Percentiles rank a stretch among this genome's conserved stretches.
Evolutionary conservation across 2,797 vertebrate genomes (phyloP).

Genomic region (Chaetophractus vellerosus): DNA sequence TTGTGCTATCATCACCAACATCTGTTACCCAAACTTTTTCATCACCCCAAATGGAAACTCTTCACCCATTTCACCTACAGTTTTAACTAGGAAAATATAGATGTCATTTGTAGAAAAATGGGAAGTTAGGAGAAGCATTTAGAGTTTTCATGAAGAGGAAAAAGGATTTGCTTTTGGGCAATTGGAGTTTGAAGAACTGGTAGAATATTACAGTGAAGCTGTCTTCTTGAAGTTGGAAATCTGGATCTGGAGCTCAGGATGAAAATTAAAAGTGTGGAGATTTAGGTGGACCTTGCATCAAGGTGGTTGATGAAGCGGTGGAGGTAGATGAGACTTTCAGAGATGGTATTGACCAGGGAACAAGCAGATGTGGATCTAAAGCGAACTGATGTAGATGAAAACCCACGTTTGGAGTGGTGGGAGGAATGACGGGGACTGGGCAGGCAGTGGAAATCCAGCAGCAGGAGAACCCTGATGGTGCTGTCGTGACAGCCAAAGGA

Average conservation of each 20-base stretch:
- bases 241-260: neutral
- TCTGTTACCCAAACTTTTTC: no score
- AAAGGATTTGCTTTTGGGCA: neutral
- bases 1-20: no score
- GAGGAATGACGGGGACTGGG: neutral
- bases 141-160: neutral
- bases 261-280: neutral
- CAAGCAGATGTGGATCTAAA: neutral
- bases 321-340: neutral
- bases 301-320: neutral
- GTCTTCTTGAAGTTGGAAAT: neutral
- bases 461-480: neutral
- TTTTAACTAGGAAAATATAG: constrained; percentile 15
- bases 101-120: neutral
- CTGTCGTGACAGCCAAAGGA: neutral
- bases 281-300: neutral
- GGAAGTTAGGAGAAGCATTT: constrained; percentile 6
- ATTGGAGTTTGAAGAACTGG: constrained; percentile 34
- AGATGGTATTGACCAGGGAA: neutral
- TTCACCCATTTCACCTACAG: neutral
- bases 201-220: neutral
- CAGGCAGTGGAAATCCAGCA: neutral
- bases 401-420: neutral
- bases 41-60: no score
- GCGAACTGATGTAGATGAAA: neutral